Conservation (phyloP, 1,140 invertebrate genomes). For the Tenebrio molitor region DNA sequence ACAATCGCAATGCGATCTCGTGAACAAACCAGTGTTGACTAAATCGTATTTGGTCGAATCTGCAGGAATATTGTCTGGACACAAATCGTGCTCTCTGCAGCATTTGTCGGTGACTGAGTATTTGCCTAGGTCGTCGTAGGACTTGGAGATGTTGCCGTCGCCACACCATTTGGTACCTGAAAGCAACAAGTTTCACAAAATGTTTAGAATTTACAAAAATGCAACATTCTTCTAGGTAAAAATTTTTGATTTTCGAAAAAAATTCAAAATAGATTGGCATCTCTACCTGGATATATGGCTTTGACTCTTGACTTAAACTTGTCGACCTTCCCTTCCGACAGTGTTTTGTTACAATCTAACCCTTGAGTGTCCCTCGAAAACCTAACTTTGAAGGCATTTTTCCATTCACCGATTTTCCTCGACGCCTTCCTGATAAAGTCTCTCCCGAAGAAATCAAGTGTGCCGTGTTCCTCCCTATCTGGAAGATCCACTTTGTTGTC, state of each 20-base stretch:
- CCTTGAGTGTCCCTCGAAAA: slow-evolving; percentile 5
- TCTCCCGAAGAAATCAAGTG: too few relatives aligned
- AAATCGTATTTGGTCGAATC: slow-evolving; percentile 49
- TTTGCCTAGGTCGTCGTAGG: slow-evolving; percentile 68
- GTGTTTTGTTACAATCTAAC: slow-evolving; percentile 12
- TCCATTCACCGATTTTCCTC: neutral
- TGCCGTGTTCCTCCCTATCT: too few relatives aligned
- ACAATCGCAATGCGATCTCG: slow-evolving; percentile 75
- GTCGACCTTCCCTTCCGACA: slow-evolving; percentile 1
- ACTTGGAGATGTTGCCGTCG: slow-evolving; percentile 67
- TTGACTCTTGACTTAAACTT: slow-evolving; percentile 3
- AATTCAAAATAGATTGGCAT: too few relatives aligned
- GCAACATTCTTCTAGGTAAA: too few relatives aligned
- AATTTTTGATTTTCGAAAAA: too few relatives aligned
- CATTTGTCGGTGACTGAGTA: slow-evolving; percentile 70
- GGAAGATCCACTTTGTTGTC: too few relatives aligned
- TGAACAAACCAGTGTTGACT: slow-evolving; percentile 68
- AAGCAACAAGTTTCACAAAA: too few relatives aligned
- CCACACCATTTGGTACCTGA: slow-evolving; percentile 74
- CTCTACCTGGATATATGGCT: slow-evolving; percentile 41
- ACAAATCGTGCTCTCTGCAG: slow-evolving; percentile 66
- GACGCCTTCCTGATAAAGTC: neutral
- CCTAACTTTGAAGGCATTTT: neutral
- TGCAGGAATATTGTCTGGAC: slow-evolving; percentile 55
- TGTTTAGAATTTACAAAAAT: too few relatives aligned